Conservation (phyloP, 1,140 invertebrate species). For the Procambarus clarkii region DNA sequence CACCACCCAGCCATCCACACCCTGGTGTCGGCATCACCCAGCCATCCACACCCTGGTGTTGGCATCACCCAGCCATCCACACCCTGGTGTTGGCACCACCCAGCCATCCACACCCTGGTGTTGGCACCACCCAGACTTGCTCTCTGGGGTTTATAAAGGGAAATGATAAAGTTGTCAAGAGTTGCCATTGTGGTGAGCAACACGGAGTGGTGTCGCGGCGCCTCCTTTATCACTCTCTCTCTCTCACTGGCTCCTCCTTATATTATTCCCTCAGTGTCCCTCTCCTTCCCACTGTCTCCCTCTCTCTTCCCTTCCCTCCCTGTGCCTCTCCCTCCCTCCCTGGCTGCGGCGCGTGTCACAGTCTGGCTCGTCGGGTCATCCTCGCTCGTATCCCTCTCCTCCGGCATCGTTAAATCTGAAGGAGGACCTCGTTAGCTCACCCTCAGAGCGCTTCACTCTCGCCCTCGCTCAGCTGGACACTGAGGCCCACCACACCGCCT, state of each 20-base stretch:
- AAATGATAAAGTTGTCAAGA: no score
- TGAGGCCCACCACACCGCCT: constrained; percentile 2
- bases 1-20: no score
- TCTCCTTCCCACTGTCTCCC: background rate
- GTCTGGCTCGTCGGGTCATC: background rate
- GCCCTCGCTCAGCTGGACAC: constrained; percentile 36
- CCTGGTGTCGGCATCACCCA: no score
- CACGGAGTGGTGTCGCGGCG: no score
- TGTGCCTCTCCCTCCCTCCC: background rate
- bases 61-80: no score
- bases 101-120: no score
- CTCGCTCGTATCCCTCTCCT: constrained; percentile 27
- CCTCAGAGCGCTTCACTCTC: constrained; percentile 37
- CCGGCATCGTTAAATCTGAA: constrained; percentile 58
- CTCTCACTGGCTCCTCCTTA: no score
- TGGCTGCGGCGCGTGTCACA: background rate
- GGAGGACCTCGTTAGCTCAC: constrained; percentile 55
- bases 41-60: no score
- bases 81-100: no score
- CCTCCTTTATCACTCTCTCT: background rate
- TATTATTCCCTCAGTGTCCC: background rate
- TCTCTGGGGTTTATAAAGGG: no score
- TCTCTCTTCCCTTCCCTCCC: background rate
- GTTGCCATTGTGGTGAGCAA: no score
- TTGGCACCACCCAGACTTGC: no score